Percentiles rank a stretch among this genome's conserved stretches.
phyloP scores from a whole-genome alignment of 2,113 vertebrate genomes.

The Garra rufa region DNA sequence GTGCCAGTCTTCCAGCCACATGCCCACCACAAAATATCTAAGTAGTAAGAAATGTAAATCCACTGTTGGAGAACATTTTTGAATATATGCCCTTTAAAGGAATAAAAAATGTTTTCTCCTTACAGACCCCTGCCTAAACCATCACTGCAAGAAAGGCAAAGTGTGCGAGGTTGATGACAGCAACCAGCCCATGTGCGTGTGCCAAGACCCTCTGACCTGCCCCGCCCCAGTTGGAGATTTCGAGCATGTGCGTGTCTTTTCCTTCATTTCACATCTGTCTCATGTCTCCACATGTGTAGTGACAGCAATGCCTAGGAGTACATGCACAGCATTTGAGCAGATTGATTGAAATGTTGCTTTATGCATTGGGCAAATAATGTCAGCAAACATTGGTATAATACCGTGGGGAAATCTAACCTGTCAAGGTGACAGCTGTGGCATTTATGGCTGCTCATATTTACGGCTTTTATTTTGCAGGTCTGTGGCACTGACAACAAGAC shows the following conservation, averaged over 20 bases:
- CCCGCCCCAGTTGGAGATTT: constrained; percentile 82
- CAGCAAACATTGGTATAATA: background rate
- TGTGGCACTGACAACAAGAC: constrained; percentile 98
- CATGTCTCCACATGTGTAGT: background rate
- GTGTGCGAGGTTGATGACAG: constrained; percentile 94
- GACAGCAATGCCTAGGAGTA: background rate
- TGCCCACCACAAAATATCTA: constrained; percentile 26
- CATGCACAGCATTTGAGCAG: background rate
- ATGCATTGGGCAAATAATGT: background rate
- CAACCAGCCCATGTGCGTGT: constrained; percentile 96
- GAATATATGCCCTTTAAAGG: background rate
- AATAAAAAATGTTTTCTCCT: background rate
- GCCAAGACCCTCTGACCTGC: constrained; percentile 95
- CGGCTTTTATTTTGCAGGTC: constrained; percentile 74
- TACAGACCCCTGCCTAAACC: constrained; percentile 91
- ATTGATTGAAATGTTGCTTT: constrained; percentile 9
- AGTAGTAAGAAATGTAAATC: background rate
- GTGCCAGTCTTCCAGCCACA: constrained; percentile 43
- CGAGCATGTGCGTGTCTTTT: constrained; percentile 85
- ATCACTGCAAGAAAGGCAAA: constrained; percentile 98
- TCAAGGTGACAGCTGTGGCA: background rate
- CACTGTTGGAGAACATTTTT: background rate
- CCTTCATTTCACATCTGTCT: constrained; percentile 7
- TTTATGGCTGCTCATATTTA: background rate
- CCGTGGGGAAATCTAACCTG: constrained; percentile 3